These are phyloP conservation scores for Clepsis dumicolana DNA, from an alignment of 2,888 invertebrate genomes.

Conservation along the genomic window DNA sequence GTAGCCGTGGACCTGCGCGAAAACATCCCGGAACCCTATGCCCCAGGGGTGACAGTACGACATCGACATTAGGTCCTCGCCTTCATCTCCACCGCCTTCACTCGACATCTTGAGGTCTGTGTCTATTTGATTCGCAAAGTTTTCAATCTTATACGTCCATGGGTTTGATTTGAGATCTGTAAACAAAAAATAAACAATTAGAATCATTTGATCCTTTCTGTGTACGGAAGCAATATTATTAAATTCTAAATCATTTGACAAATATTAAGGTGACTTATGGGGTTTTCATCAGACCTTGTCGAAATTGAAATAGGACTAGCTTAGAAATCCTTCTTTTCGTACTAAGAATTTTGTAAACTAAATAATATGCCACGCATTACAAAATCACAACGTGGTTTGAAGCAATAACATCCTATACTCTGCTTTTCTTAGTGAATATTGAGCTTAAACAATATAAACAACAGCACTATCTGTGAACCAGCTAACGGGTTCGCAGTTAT, in stretches of 20 bases:
- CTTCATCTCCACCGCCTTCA: conserved; percentile 50
- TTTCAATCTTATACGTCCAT: conserved; percentile 25
- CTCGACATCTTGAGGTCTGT: conserved; percentile 28
- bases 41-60: conserved; percentile 85
- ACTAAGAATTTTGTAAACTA: too few species aligned
- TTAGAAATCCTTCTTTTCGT: too few species aligned
- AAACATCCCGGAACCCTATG: conserved; percentile 86
- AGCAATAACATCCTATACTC: background rate
- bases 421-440: background rate
- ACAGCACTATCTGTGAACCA: background rate
- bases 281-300: too few species aligned
- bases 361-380: too few species aligned
- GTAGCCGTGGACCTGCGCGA: conserved; percentile 93
- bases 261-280: too few species aligned
- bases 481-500: conserved; percentile 19
- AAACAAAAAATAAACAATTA: conserved; percentile 17
- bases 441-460: background rate
- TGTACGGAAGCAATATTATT: too few species aligned
- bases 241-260: too few species aligned
- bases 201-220: background rate
- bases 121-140: background rate
- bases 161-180: conserved; percentile 17
- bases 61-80: conserved; percentile 41
- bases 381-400: background rate
- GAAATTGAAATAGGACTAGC: too few species aligned